Evolutionary conservation across 2,113 vertebrate species (phyloP).

Genomic region (Argyrosomus japonicus): DNA sequence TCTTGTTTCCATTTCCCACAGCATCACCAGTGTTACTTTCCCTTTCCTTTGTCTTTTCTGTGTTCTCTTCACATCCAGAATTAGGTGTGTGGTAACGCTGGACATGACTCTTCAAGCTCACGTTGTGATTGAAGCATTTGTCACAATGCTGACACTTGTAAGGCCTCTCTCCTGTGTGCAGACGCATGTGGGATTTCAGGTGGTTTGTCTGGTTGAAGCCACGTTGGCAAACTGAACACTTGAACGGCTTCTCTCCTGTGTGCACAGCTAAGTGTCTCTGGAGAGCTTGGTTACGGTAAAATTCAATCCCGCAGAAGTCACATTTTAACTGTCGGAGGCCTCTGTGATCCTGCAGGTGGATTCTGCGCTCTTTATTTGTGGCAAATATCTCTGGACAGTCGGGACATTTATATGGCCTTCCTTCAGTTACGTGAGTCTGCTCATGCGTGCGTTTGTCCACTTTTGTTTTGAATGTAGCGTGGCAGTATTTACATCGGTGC

Average conservation of each 20-base stretch:
- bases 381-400: constrained; percentile 61
- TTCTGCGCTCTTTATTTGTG: constrained; percentile 26
- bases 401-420: constrained; percentile 64
- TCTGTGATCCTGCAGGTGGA: constrained; percentile 57
- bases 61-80: background rate
- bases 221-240: constrained; percentile 66
- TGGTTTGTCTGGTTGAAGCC: constrained; percentile 68
- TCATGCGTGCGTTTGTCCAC: constrained; percentile 63
- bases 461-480: constrained; percentile 61
- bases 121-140: constrained; percentile 76
- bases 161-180: constrained; percentile 74
- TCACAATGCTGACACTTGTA: constrained; percentile 70
- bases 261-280: constrained; percentile 64
- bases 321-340: constrained; percentile 50
- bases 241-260: constrained; percentile 56
- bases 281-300: constrained; percentile 4
- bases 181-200: constrained; percentile 76
- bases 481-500: constrained; percentile 69
- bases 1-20: background rate
- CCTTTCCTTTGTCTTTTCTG: background rate
- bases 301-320: constrained; percentile 58
- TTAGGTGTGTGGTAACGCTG: constrained; percentile 45
- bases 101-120: constrained; percentile 71
- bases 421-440: constrained; percentile 37
- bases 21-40: background rate